phyloP scores from a whole-genome alignment of 2,888 invertebrate species.

The Melieria crassipennis region DNA sequence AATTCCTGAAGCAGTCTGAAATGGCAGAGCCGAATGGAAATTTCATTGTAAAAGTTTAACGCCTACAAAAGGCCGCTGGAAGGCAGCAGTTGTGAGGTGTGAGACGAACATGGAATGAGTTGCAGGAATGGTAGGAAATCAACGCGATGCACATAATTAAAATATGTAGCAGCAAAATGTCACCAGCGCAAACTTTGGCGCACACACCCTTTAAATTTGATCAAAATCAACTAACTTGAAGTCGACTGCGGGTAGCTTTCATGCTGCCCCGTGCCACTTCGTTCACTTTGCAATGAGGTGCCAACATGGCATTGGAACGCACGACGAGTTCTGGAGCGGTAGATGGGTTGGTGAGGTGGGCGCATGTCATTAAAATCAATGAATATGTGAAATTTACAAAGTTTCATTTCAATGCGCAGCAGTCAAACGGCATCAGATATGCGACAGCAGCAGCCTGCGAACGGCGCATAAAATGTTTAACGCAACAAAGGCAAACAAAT shows the following conservation, averaged over 20 bases:
- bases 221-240: background rate
- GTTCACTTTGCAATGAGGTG: too few relatives aligned
- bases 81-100: too few relatives aligned
- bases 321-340: too few relatives aligned
- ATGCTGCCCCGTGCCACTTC: too few relatives aligned
- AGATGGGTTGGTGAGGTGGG: background rate
- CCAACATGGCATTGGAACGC: too few relatives aligned
- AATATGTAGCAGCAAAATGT: conserved; percentile 36
- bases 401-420: background rate
- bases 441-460: too few relatives aligned
- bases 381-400: conserved; percentile 39
- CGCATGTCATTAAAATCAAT: conserved; percentile 37
- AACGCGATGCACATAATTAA: conserved; percentile 29
- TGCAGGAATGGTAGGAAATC: conserved; percentile 28
- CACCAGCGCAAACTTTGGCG: conserved; percentile 12
- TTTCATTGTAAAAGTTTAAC: too few relatives aligned
- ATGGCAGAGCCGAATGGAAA: too few relatives aligned
- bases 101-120: background rate
- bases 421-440: too few relatives aligned
- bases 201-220: background rate
- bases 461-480: conserved; percentile 23
- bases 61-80: too few relatives aligned
- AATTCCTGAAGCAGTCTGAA: too few relatives aligned
- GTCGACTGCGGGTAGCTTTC: background rate
- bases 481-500: conserved; percentile 17